Evolutionary conservation across 1,140 invertebrate species (phyloP), one percentile per base, ranked within the genome.

Genomic region (Leptoteleia sp.): DNA sequence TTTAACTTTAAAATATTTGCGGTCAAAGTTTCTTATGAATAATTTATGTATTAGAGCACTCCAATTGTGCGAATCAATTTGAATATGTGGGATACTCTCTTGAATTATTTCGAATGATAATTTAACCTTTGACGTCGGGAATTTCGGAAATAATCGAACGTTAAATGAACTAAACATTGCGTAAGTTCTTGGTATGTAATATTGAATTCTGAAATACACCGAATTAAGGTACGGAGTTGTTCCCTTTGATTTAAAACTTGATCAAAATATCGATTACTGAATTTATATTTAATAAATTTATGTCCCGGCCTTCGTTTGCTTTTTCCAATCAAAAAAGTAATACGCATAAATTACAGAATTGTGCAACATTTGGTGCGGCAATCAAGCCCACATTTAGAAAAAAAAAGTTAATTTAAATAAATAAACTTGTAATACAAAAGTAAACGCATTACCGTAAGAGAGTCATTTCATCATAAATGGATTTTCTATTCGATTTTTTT

Each of bases 41-140:
- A 72, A 62, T 62, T 72, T 55, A 72, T 72, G 25, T 55, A 62
- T 54, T 55, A 62, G 57, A 62, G 40, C 11, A 64, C 47, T 54
- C 16, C 55, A 62, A 72, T 72, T 62, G 68, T 55, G 57, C n/a
- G 40, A 45, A 61, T 61, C 68, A 72, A 72, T 62, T 72, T 72
- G 68, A 72, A 72, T 72, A 62, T 72, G 68, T 62, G 57, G 6
- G 62, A 54, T 62, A 38, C 54, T 12, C 52, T 61, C 33, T 43
- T 61, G 67, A 72, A 72, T 55, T 47, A 62, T 62, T 62, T 72
- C 55, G 47, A 54, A 72, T 59, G 31, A 72, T 72, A 61, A 72
- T 62, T 62, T 61, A 62, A 72, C 37, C 11, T 72, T 62, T 37
- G 16, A 22, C 27, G 9, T 1, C 22, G n/a, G 7, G 15, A 16